Base-by-base conservation (phyloP, 2,113 vertebrate species). In the Rhizomys pruinosus region DNA sequence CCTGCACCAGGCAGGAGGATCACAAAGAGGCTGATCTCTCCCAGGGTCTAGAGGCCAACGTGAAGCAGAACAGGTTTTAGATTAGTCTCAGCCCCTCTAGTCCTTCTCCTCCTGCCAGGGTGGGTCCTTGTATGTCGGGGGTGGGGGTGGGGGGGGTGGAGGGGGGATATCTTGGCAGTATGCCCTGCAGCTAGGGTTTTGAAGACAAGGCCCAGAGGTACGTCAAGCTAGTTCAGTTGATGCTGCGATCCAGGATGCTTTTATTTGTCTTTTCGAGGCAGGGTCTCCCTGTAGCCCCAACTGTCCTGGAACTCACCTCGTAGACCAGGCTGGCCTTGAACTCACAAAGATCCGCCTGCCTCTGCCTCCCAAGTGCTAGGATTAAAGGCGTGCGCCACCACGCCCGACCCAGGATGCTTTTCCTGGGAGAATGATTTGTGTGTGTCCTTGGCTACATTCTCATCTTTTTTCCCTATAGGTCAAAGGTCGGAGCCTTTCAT, bases 401-500 rank as follows among this genome's bases (percentile, higher is more conserved):
- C n/a, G n/a, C n/a, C n/a, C 47, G 29, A 19, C 3, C n/a, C 17
- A 9, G 19, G 52, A 3, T 10, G 0, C 20, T 16, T 27, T 15
- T 57, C 32, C 27, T 11, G 20, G 72, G 61, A 59, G 29, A 61
- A 0, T 13, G 2, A 7, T 10, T 39, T 7, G 0, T 39, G 47
- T 13, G 32, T 71, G 11, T 22, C 66, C 44, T 6, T 19, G 66
- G 25, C 37, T 34, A 12, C 39, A 3, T 34, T 9, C 12, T 59
- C 22, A n/a, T n/a, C n/a, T n/a, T 47, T 37, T 11, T 80, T 44
- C 80, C 42, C 61, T 12, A 1, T 89, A 99, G 99, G 98, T 98
- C 73, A 99, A 99, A 96, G 98, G 97, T 95, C 98, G 99, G 8
- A 96, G 98, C 15, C 98, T 99, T 8, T 94, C 99, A 39, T 99